phyloP scores from a whole-genome alignment of 2,888 invertebrate genomes.

The Pogonocherus hispidulus region DNA sequence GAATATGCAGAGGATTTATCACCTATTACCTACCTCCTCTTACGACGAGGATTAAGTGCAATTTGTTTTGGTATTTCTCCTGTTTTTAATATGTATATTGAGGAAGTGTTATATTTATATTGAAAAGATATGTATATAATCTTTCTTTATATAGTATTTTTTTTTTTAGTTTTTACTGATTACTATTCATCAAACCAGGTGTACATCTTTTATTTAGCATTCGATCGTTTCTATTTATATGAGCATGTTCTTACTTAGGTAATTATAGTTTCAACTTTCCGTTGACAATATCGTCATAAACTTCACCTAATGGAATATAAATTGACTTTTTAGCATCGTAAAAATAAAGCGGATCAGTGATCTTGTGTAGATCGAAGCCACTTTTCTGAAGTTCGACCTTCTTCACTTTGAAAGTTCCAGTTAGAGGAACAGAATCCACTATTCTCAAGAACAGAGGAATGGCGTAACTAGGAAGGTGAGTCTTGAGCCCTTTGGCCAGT shows the following conservation, averaged over 20 bases:
- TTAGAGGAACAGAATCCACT: conserved; percentile 82
- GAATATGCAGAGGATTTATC: too few relatives aligned
- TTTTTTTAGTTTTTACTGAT: too few relatives aligned
- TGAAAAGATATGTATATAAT: too few relatives aligned
- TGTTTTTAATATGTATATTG: too few relatives aligned
- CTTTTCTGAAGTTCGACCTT: conserved; percentile 89
- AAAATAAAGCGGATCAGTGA: conserved; percentile 82
- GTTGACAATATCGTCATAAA: conserved; percentile 61
- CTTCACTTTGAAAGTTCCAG: conserved; percentile 93
- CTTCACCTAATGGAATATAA: conserved; percentile 59
- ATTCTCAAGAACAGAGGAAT: conserved; percentile 90
- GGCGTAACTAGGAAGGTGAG: conserved; percentile 86
- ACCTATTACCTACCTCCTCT: too few relatives aligned
- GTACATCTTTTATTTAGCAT: neutral
- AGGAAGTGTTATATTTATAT: too few relatives aligned
- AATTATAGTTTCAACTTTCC: conserved; percentile 54
- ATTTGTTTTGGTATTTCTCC: too few relatives aligned
- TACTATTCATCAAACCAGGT: too few relatives aligned
- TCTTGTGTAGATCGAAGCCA: conserved; percentile 82
- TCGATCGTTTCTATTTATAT: too few relatives aligned
- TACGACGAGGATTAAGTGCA: too few relatives aligned
- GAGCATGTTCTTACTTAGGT: too few relatives aligned
- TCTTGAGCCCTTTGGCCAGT: conserved; percentile 77
- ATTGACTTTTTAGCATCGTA: conserved; percentile 60
- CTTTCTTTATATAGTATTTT: too few relatives aligned